phyloP scores from a whole-genome alignment of 2,113 vertebrate species.

The Noturus placidus region DNA sequence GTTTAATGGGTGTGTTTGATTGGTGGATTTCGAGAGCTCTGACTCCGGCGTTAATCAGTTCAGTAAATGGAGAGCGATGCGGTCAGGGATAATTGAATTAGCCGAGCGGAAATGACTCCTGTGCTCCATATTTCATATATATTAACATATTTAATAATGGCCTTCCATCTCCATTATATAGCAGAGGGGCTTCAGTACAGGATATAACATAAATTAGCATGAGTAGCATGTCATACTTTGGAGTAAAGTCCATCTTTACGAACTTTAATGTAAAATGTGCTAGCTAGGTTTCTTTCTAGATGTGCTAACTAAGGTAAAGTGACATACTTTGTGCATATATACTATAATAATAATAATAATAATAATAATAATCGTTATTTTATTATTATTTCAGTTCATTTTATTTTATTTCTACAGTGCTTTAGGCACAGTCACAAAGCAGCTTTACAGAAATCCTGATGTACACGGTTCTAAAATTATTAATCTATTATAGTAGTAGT shows the following conservation, averaged over 20 bases:
- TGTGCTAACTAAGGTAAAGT: neutral
- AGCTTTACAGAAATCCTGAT: neutral
- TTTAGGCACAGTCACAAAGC: neutral
- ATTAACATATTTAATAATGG: constrained; percentile 30
- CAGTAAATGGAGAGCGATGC: constrained; percentile 71
- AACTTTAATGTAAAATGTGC: neutral
- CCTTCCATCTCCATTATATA: constrained; percentile 25
- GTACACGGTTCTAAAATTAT: neutral
- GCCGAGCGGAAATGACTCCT: constrained; percentile 37
- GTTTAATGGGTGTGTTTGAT: constrained; percentile 61
- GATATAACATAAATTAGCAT: neutral
- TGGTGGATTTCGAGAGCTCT: constrained; percentile 57
- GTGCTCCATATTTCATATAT: constrained; percentile 34
- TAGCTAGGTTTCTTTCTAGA: neutral
- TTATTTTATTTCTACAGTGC: neutral
- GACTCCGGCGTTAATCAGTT: constrained; percentile 67
- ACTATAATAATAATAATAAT: too few species aligned
- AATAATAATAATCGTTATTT: too few species aligned
- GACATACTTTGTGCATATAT: neutral
- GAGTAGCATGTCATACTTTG: neutral
- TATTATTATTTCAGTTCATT: neutral
- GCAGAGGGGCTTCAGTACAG: neutral
- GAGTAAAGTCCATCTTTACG: neutral
- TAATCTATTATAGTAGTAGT: neutral
- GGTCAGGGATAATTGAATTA: constrained; percentile 70